These are phyloP conservation scores for Phodopus roborovskii DNA, from an alignment of 2,113 vertebrate genomes.

Conservation along the genomic window DNA sequence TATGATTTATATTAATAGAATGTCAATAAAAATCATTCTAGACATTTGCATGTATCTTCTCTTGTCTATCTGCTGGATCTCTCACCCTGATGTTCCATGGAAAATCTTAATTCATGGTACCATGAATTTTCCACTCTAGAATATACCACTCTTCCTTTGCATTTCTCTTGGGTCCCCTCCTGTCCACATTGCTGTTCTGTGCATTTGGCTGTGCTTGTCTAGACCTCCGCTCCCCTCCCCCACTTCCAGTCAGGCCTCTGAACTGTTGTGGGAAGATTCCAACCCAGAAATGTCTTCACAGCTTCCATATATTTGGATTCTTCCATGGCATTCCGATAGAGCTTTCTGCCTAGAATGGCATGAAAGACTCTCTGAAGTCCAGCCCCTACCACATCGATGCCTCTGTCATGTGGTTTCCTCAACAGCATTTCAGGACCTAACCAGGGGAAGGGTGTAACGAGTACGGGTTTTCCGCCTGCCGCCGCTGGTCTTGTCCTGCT, in stretches of 20 bases:
- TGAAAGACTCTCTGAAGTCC: not conserved
- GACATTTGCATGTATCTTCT: not conserved
- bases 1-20: not conserved
- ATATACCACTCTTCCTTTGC: fast-evolving
- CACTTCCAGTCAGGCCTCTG: not conserved
- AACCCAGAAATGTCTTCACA: not conserved
- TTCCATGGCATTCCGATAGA: not conserved
- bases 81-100: not conserved
- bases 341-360: not conserved
- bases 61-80: not conserved
- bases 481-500: too few relatives aligned
- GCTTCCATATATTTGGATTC: not conserved
- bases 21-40: not conserved
- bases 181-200: not conserved
- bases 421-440: not conserved
- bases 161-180: fast-evolving
- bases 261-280: too few relatives aligned
- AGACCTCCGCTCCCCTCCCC: too few relatives aligned
- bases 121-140: not conserved
- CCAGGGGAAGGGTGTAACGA: not conserved
- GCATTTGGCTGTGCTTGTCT: not conserved
- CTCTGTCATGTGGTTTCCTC: not conserved
- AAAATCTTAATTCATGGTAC: not conserved
- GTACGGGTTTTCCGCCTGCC: too few relatives aligned
- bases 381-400: not conserved